These are phyloP conservation scores for Nephotettix cincticeps DNA, from an alignment of 1,140 invertebrate genomes.

Conservation along the genomic window DNA sequence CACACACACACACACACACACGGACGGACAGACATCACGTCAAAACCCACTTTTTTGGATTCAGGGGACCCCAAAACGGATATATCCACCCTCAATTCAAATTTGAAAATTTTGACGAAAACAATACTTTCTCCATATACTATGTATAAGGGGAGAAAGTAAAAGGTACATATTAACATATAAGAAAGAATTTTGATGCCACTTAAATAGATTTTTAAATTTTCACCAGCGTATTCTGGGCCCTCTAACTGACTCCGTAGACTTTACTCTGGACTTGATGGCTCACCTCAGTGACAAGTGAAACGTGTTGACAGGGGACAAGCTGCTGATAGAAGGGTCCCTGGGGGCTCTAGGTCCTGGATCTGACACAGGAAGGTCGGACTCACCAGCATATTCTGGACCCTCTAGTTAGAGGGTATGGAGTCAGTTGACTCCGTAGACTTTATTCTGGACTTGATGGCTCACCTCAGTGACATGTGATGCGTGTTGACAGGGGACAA, in stretches of 20 bases:
- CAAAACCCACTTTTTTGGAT: no score
- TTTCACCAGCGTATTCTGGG: slow-evolving; percentile 83
- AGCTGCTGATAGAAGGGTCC: slow-evolving; percentile 73
- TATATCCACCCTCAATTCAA: no score
- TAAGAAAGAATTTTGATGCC: no score
- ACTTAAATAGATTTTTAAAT: no score
- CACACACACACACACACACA: no score
- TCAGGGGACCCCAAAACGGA: no score
- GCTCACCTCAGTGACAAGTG: slow-evolving; percentile 25
- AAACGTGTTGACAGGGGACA: slow-evolving; percentile 44
- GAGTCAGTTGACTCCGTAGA: slow-evolving; percentile 58
- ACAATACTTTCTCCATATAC: no score
- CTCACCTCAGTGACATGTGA: no score
- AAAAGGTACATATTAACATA: no score
- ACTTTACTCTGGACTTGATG: slow-evolving; percentile 40
- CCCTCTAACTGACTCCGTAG: slow-evolving; percentile 52
- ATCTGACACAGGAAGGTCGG: slow-evolving; percentile 81
- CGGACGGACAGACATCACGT: no score
- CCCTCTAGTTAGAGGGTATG: slow-evolving; percentile 81
- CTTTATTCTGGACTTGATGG: slow-evolving; percentile 42
- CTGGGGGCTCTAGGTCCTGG: slow-evolving; percentile 88
- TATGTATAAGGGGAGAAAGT: no score
- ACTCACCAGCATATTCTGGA: slow-evolving; percentile 81
- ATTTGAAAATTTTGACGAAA: no score
- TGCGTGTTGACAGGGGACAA: slow-evolving; percentile 47